Conservation (phyloP, 2,113 vertebrate genomes). For the Camelus bactrianus region DNA sequence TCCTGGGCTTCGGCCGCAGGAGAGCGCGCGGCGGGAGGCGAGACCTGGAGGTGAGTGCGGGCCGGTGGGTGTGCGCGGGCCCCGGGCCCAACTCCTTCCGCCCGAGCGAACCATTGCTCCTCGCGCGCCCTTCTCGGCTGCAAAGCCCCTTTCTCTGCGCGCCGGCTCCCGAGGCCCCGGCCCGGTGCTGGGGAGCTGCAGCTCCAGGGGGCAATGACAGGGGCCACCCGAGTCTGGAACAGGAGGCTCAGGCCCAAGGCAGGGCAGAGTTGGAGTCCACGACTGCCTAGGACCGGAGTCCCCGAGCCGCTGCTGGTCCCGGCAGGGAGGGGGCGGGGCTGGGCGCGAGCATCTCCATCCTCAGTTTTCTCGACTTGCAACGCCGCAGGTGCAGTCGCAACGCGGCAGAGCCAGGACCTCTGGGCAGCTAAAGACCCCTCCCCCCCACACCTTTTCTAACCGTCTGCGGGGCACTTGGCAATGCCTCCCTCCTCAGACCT, state of each 20-base stretch:
- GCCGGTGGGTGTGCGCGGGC: background rate
- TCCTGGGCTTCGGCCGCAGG: accelerated
- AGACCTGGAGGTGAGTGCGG: slow-evolving; percentile 4
- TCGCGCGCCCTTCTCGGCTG: background rate
- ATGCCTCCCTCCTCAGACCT: no score
- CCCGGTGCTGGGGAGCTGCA: background rate
- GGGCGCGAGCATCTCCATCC: background rate
- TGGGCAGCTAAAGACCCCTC: no score
- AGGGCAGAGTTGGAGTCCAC: background rate
- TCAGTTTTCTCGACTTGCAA: background rate
- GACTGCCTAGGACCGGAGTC: background rate
- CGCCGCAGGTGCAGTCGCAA: background rate
- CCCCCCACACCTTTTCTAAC: no score
- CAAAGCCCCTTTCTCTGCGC: background rate
- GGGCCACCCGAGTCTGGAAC: background rate
- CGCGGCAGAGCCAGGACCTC: background rate
- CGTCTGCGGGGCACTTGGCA: background rate
- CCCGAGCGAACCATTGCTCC: background rate
- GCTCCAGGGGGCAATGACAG: background rate
- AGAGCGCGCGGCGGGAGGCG: accelerated
- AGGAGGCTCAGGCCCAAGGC: background rate
- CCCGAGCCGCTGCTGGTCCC: accelerated
- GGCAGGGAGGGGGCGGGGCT: background rate
- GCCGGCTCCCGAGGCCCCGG: accelerated
- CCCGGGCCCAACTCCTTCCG: background rate